Percentiles rank a stretch among this genome's conserved stretches.
Conservation (phyloP, 2,888 invertebrate species). For the Nesidiocoris tenuis region DNA sequence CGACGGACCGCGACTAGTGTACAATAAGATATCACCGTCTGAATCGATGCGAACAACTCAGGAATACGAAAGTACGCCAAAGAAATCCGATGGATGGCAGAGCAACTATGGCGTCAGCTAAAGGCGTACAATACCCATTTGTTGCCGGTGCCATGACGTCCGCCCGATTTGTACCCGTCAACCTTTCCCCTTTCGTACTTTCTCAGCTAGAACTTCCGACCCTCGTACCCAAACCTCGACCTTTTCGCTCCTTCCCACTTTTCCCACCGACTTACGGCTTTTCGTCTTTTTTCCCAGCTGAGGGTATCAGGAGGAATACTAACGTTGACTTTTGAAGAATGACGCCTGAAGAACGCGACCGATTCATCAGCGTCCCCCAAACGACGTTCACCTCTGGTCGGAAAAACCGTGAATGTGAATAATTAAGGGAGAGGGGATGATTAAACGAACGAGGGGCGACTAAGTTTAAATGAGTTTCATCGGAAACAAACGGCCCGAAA, state of each 20-base stretch:
- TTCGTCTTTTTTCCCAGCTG: background rate
- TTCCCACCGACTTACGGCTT: background rate
- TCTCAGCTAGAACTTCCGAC: background rate
- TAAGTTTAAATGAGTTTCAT: background rate
- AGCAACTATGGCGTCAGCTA: background rate
- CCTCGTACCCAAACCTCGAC: background rate
- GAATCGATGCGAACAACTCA: background rate
- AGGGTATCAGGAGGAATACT: slow-evolving; percentile 26
- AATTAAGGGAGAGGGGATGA: slow-evolving; percentile 26
- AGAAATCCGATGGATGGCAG: background rate
- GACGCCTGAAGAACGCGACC: slow-evolving; percentile 18
- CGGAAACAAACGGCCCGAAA: background rate
- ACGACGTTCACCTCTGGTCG: background rate
- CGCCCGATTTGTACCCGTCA: slow-evolving; percentile 41
- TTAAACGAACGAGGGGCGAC: slow-evolving; percentile 12
- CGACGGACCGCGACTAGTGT: no score
- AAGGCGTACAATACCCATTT: slow-evolving; percentile 35
- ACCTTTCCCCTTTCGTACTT: slow-evolving; percentile 22
- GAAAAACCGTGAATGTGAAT: slow-evolving; percentile 38
- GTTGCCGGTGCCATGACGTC: slow-evolving; percentile 30
- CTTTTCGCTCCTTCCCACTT: background rate
- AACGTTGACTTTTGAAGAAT: slow-evolving; percentile 39
- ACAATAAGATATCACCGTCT: no score
- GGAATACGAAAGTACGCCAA: background rate
- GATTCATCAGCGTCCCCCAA: slow-evolving; percentile 28